A percentile compares a stretch with the other conserved stretches of the same genome.
These are phyloP conservation scores for Pseudorectes ferrugineus DNA, from an alignment of 2,113 vertebrate genomes.

Conservation along the genomic window DNA sequence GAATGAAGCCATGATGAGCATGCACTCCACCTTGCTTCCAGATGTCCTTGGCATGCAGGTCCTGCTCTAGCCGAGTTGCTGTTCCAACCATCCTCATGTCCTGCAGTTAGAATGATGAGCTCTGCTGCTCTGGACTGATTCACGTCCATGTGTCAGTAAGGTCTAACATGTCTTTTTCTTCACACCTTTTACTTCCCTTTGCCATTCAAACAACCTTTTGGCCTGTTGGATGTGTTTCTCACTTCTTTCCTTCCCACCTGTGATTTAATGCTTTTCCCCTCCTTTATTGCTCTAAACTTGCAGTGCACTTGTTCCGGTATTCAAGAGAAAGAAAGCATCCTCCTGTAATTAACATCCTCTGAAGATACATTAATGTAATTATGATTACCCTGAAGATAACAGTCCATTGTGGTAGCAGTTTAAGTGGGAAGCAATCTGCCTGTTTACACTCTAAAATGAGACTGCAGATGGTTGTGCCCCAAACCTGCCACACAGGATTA, in stretches of 20 bases:
- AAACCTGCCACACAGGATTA: background rate
- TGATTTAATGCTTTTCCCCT: background rate
- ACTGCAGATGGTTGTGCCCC: background rate
- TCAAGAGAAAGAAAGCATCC: background rate
- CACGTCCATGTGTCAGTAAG: background rate
- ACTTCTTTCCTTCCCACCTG: background rate
- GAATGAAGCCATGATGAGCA: background rate
- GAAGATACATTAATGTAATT: background rate
- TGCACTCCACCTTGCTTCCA: rapidly evolving
- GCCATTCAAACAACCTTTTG: background rate
- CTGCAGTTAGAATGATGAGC: background rate
- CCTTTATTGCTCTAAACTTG: background rate
- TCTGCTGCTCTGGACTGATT: background rate
- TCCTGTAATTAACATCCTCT: background rate
- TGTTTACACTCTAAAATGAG: background rate
- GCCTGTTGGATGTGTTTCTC: background rate
- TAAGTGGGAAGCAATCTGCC: background rate
- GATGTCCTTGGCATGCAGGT: background rate
- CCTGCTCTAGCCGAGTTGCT: rapidly evolving
- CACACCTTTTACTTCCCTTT: background rate
- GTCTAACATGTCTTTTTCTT: background rate
- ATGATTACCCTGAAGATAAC: background rate
- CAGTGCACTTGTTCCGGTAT: background rate
- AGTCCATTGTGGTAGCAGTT: background rate
- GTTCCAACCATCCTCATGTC: background rate